Evolutionary conservation across 2,797 vertebrate species (phyloP).

Genomic region (Gallirallus australis): DNA sequence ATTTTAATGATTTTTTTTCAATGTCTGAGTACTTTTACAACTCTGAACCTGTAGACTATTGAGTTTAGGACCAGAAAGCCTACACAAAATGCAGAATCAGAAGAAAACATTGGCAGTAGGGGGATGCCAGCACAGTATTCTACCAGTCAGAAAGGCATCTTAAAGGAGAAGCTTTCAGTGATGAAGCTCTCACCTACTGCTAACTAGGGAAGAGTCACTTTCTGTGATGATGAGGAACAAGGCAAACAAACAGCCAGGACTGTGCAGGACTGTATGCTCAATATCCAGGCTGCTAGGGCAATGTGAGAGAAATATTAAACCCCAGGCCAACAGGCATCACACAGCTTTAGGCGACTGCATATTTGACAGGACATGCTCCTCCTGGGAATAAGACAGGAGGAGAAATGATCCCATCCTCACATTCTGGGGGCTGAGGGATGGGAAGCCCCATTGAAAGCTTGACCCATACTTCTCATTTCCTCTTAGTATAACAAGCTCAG

Average conservation of each 20-base stretch:
- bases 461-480: background rate
- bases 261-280: background rate
- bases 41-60: background rate
- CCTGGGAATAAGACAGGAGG: background rate
- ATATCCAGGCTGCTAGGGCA: background rate
- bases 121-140: background rate
- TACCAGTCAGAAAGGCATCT: background rate
- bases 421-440: background rate
- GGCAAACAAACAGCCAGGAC: background rate
- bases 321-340: background rate
- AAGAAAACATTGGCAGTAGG: fast-evolving
- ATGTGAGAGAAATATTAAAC: background rate
- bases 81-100: background rate
- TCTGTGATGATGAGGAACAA: background rate
- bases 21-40: background rate
- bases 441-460: background rate
- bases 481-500: fast-evolving
- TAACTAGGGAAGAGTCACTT: background rate
- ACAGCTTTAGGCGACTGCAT: background rate
- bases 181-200: background rate
- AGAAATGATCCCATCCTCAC: background rate
- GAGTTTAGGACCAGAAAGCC: background rate
- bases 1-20: background rate
- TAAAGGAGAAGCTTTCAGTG: background rate
- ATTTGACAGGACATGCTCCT: background rate